Conservation (phyloP, 35 echinoderm and acorn worm genomes). For the Anneissia japonica region DNA sequence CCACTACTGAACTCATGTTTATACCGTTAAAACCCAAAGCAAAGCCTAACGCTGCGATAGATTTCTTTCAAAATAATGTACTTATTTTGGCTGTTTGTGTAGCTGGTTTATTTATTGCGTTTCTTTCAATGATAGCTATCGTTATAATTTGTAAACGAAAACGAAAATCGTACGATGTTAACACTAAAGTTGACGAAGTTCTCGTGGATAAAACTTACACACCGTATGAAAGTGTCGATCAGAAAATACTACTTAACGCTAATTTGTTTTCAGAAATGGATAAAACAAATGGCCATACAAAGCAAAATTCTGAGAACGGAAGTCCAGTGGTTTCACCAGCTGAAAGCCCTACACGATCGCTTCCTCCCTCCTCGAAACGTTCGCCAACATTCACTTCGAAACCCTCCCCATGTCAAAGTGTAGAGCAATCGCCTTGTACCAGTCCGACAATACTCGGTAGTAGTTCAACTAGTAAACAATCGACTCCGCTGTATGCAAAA, state of each 20-base stretch:
- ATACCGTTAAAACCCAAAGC: not conserved
- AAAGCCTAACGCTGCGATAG: not conserved
- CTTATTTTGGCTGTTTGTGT: not conserved
- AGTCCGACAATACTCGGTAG: no score
- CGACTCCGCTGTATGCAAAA: not conserved
- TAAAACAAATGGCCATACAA: not conserved
- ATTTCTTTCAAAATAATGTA: not conserved
- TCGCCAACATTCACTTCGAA: not conserved
- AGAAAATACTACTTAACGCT: not conserved
- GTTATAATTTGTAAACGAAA: not conserved
- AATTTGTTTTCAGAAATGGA: not conserved
- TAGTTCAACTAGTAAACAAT: not conserved
- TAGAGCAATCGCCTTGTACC: no score
- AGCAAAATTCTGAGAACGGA: not conserved
- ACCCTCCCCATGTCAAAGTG: not conserved
- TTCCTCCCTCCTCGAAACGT: not conserved
- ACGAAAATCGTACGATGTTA: not conserved
- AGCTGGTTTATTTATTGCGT: not conserved
- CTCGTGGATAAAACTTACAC: not conserved
- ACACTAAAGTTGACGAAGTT: not conserved
- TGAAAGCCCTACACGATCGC: not conserved
- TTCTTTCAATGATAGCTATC: not conserved
- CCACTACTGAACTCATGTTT: not conserved
- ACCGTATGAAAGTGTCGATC: not conserved
- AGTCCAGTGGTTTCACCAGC: not conserved